phyloP scores from a whole-genome alignment of 1,140 invertebrate genomes.

The Zophobas morio region DNA sequence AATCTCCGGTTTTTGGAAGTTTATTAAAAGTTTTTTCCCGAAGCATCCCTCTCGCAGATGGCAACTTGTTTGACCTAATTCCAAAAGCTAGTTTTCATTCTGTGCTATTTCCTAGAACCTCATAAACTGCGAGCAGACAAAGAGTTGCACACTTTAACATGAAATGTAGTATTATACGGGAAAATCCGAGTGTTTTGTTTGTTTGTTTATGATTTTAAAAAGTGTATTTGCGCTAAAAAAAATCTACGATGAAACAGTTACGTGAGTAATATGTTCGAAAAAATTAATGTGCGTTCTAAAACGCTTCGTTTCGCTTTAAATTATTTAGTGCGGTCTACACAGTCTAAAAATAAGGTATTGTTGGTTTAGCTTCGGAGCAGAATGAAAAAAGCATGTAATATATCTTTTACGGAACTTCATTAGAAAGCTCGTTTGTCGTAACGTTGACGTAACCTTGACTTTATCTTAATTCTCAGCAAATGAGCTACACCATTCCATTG shows the following conservation, averaged over 20 bases:
- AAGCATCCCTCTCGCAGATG: slow-evolving; percentile 1
- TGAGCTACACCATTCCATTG: neutral
- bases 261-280: neutral
- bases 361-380: slow-evolving; percentile 1
- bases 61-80: slow-evolving; percentile 15
- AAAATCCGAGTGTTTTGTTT: too few relatives aligned
- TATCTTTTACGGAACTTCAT: slow-evolving; percentile 19
- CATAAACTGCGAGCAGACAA: too few relatives aligned
- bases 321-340: neutral
- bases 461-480: slow-evolving; percentile 30
- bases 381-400: slow-evolving; percentile 10
- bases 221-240: too few relatives aligned
- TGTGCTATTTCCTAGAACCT: neutral
- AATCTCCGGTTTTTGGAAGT: slow-evolving; percentile 30
- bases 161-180: neutral
- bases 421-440: slow-evolving; percentile 20
- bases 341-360: slow-evolving; percentile 8
- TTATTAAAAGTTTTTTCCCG: slow-evolving; percentile 31
- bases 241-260: neutral
- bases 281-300: slow-evolving; percentile 3
- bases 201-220: too few relatives aligned
- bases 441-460: slow-evolving; percentile 23
- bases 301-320: neutral
- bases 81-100: neutral
- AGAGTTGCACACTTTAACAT: too few relatives aligned